Base-by-base conservation (phyloP, 2,888 invertebrate species). In the Charanyca ferruginea region DNA sequence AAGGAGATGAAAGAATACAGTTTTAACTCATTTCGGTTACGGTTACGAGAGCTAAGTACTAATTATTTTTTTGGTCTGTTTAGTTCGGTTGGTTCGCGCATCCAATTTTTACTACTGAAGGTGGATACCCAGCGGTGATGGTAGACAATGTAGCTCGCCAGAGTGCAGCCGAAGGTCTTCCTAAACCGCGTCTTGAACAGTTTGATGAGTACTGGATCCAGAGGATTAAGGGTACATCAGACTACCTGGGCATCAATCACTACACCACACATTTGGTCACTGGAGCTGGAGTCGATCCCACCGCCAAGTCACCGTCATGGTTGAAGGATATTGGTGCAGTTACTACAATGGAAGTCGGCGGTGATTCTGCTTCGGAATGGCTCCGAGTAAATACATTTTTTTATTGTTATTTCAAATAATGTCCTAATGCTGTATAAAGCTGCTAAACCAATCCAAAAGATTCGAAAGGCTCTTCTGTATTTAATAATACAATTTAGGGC, bases 61-160 rank as follows among this genome's bases (percentile, higher is more conserved):
- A 23, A 47, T 51, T 11, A 8, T 41, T 23, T 9, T 69, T 57
- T 60, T n/a, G n/a, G 13, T 59, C 9, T 68, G 80, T 87, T 49
- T 84, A 96, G 96, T 94, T 96, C 67, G 96, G 96, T 71, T 96
- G 96, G 96, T 96, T 96, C 75, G 96, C 96, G 0, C 94, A 96
- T 80, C 96, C 96, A 0, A 95, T 96, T 66, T 96, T 95, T 84
- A 93, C 95, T 1, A 82, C 87, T 55, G 88, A 92, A 76, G 96
- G 96, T 49, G 96, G 96, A 22, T 96, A 95, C 79, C 96, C 96
- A 13, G 73, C 89, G 2, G 93, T 87, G 0, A 96, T 96, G 96
- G 75, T 95, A 6, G 93, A 94, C 57, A 94, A 94, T 59, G 90
- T 96, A 2, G 94, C 90, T 0, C 89, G 84, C 16, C 92, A 93